Percentiles rank a stretch among this genome's conserved stretches.
Evolutionary conservation across 2,888 invertebrate species (phyloP).

Genomic region (Luffia ferchaultella): DNA sequence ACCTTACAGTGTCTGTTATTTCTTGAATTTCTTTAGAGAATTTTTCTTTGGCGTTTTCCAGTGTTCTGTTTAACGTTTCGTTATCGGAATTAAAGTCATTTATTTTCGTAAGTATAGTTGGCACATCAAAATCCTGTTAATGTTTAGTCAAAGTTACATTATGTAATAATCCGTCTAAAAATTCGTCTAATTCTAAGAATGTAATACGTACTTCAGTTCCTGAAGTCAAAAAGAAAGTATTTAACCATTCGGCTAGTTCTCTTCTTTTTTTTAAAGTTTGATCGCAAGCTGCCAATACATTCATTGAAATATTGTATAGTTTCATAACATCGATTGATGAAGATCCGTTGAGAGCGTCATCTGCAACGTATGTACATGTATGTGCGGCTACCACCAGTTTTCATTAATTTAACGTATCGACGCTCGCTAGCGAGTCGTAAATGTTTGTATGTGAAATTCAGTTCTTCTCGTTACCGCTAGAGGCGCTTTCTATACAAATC

Average conservation of each 20-base stretch:
- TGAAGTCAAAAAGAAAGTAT: conserved; percentile 25
- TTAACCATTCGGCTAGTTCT: conserved; percentile 47
- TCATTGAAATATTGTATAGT: conserved; percentile 35
- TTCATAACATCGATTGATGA: conserved; percentile 30
- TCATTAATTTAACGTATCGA: no score
- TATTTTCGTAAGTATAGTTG: conserved; percentile 26
- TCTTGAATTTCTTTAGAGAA: conserved; percentile 32
- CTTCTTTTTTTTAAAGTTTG: conserved; percentile 36
- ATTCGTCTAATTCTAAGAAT: neutral
- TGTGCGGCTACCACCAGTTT: no score
- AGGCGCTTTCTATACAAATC: no score
- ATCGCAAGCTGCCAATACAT: conserved; percentile 40
- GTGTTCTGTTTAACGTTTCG: conserved; percentile 32
- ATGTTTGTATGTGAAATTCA: no score
- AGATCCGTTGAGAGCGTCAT: neutral
- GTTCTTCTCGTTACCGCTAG: no score
- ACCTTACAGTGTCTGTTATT: conserved; percentile 37
- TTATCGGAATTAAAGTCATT: conserved; percentile 44
- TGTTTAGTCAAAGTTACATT: no score
- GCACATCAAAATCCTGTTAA: neutral
- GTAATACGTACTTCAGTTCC: neutral
- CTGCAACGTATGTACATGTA: no score
- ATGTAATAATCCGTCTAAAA: neutral
- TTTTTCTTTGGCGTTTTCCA: conserved; percentile 35
- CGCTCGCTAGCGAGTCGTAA: no score